Conservation (phyloP, 2,113 vertebrate species). For the Rhinolophus ferrumequinum region DNA sequence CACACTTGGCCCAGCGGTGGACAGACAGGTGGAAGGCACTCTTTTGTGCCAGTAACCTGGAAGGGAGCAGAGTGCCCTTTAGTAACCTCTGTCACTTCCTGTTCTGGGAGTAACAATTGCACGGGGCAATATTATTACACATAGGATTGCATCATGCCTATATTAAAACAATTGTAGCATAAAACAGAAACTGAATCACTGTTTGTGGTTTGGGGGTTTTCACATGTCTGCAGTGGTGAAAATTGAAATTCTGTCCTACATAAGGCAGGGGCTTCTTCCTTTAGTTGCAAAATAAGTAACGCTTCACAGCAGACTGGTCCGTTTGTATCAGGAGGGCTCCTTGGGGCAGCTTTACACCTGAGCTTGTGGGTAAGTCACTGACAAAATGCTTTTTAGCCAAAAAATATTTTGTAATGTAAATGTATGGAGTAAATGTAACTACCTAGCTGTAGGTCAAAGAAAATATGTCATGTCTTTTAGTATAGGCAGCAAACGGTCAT, state of each 20-base stretch:
- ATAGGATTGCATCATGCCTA: background rate
- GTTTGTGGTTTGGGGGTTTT: background rate
- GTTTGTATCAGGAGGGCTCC: background rate
- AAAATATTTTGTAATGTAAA: background rate
- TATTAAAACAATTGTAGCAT: background rate
- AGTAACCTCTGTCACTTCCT: conserved; percentile 49
- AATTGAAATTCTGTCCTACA: background rate
- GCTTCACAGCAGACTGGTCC: fast-evolving
- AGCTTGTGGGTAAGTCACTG: background rate
- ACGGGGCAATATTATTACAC: background rate
- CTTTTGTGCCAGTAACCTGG: background rate
- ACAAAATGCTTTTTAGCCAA: background rate
- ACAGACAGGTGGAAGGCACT: background rate
- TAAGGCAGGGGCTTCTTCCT: background rate
- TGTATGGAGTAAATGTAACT: background rate
- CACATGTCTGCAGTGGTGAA: background rate
- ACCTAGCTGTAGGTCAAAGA: background rate
- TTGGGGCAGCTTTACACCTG: background rate
- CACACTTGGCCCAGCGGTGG: background rate
- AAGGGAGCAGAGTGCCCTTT: background rate
- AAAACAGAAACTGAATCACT: background rate
- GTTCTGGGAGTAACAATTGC: background rate
- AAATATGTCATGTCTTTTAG: background rate
- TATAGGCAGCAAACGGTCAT: background rate
- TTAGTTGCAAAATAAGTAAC: background rate